phyloP scores from a whole-genome alignment of 2,888 invertebrate species.

The Apodemia duryi region DNA sequence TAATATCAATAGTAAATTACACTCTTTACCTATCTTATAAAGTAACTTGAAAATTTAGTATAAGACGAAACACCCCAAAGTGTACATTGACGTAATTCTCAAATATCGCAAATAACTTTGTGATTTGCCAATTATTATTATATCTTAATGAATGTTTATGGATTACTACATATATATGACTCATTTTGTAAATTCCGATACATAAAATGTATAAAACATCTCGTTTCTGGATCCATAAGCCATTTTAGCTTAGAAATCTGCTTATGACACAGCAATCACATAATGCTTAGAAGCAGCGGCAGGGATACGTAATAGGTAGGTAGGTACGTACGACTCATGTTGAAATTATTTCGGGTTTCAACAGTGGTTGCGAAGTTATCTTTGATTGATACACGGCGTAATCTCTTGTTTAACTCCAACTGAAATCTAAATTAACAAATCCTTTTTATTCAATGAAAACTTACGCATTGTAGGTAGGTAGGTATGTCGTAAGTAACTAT shows the following conservation, averaged over 20 bases:
- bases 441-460: not conserved
- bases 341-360: slow-evolving; percentile 62
- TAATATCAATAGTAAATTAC: no score
- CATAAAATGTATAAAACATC: no score
- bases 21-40: no score
- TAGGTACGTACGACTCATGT: slow-evolving; percentile 42
- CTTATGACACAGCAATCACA: slow-evolving; percentile 28
- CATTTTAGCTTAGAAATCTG: not conserved
- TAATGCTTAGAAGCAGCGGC: slow-evolving; percentile 35
- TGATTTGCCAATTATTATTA: no score
- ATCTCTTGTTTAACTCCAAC: slow-evolving; percentile 59
- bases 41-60: no score
- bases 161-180: no score
- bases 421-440: slow-evolving; percentile 44
- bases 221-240: not conserved
- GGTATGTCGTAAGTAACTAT: not conserved
- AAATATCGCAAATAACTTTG: no score
- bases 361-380: slow-evolving; percentile 60
- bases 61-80: no score
- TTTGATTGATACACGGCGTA: slow-evolving; percentile 72
- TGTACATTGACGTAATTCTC: no score
- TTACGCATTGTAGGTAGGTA: not conserved
- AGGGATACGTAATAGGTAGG: slow-evolving; percentile 49
- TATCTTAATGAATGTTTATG: no score
- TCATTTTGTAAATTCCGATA: no score